phyloP scores from a whole-genome alignment of 2,113 vertebrate species.

The Rhabdomys dilectus region DNA sequence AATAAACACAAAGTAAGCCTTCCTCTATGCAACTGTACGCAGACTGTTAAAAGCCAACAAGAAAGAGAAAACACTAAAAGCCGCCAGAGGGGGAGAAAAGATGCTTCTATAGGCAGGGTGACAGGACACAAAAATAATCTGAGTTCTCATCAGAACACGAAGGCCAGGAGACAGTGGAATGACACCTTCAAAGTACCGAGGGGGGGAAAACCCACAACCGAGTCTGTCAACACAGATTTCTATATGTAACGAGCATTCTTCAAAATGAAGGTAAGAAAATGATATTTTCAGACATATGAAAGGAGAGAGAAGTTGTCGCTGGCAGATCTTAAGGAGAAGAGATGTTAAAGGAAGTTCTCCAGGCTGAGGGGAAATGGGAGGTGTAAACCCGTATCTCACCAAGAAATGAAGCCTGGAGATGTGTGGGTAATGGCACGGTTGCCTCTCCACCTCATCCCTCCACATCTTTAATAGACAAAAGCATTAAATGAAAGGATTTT shows the following conservation, averaged over 20 bases:
- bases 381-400: background rate
- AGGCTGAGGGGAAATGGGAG: background rate
- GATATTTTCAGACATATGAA: background rate
- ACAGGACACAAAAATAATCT: background rate
- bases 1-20: background rate
- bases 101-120: background rate
- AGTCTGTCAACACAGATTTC: background rate
- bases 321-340: constrained; percentile 1
- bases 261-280: background rate
- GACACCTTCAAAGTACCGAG: background rate
- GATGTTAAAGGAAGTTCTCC: constrained; percentile 17
- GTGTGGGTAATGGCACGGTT: fast-evolving
- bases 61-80: background rate
- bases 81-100: background rate
- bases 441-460: background rate
- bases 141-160: background rate
- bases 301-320: constrained; percentile 18
- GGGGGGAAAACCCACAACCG: background rate
- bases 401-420: background rate
- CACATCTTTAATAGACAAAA: background rate
- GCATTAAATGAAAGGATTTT: background rate
- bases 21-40: background rate
- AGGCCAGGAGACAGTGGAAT: background rate
- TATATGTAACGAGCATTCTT: background rate
- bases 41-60: background rate